phyloP scores from a whole-genome alignment of 2,113 vertebrate species.

The Cairina moschata region DNA sequence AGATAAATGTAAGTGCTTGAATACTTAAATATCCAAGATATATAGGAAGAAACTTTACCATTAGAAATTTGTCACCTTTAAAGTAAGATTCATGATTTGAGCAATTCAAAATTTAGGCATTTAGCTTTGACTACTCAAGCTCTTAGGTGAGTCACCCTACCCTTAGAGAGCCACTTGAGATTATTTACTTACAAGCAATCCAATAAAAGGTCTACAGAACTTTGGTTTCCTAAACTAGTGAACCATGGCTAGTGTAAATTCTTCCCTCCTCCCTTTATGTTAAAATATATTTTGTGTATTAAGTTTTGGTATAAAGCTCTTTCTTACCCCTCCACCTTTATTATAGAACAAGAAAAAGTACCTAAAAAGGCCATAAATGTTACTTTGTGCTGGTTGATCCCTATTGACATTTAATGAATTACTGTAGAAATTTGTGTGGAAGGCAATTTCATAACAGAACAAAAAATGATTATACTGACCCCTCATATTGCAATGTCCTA shows the following conservation, averaged over 20 bases:
- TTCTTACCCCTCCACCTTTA: not conserved
- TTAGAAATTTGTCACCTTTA: not conserved
- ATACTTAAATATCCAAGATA: not conserved
- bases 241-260: not conserved
- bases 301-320: rapidly evolving
- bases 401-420: not conserved
- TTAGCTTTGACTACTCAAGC: not conserved
- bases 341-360: not conserved
- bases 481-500: rapidly evolving
- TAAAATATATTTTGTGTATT: not conserved
- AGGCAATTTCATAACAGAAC: not conserved
- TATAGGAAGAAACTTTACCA: not conserved
- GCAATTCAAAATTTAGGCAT: not conserved
- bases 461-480: not conserved
- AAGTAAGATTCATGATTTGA: not conserved
- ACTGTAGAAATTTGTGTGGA: not conserved
- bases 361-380: not conserved
- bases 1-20: not conserved
- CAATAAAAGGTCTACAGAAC: not conserved
- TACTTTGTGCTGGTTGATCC: not conserved
- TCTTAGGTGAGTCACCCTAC: not conserved
- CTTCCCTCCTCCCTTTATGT: not conserved
- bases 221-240: not conserved
- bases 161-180: not conserved
- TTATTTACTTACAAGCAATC: not conserved